Evolutionary conservation across 2,888 invertebrate species (phyloP), one percentile per base, ranked within the genome.

Genomic region (Himalopsyche tibetana): DNA sequence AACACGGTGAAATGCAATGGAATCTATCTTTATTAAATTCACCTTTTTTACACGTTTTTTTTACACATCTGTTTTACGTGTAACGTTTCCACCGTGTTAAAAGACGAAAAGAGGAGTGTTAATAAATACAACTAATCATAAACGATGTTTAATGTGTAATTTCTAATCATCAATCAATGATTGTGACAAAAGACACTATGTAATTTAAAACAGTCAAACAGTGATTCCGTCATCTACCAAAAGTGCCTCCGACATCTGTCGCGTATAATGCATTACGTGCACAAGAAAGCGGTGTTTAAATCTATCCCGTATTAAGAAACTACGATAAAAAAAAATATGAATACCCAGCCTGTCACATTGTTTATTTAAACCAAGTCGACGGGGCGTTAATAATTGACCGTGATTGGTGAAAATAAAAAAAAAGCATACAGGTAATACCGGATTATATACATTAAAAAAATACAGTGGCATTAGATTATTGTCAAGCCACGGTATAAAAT

Each of bases 301-400:
- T 19, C 5, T 19, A 63, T 63, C 63, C 28, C 28, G 63, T 63
- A 63, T 63, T 5, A 19, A 63, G 28, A 63, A 19, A 63, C 63
- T 63, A 63, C 63, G 28, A 63, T 28, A 28, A 63, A 63, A 63
- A n/a, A 63, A 63, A 63, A 63, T 4, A 63, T 63, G 19, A 63
- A 63, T 63, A 63, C 63, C 63, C 63, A 51, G n/a, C 82, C 79
- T 56, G 86, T 88, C 83, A 84, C 82, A 87, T 88, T 88, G 88
- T 88, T 88, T 88, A 86, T 88, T 87, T 87, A 84, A 88, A 86
- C 83, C 84, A 55, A 55, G 82, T 85, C 83, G 87, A 88, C 87
- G 81, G 82, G 82, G 88, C 88, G 83, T 88, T 84, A 85, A 85
- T 88, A 88, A 88, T 88, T 87, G 87, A 88, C 87, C 86, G 80